phyloP scores from a whole-genome alignment of 2,888 invertebrate species.

The Asteroscopus sphinx region DNA sequence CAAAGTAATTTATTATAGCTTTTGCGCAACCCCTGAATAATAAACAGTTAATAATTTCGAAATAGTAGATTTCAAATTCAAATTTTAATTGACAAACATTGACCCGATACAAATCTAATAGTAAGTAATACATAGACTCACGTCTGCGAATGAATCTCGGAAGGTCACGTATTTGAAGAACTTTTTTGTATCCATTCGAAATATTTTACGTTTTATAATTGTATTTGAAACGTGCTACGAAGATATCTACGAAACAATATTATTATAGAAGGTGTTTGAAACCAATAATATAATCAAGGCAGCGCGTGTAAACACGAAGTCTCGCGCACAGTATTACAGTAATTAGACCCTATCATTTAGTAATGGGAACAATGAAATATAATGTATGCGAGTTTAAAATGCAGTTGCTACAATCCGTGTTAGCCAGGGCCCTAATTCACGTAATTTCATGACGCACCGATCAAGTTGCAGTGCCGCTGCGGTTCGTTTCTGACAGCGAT shows the following conservation, averaged over 20 bases:
- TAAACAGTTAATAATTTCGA: conserved; percentile 4
- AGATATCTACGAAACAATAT: conserved; percentile 19
- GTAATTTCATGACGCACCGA: too few relatives aligned
- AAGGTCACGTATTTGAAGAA: conserved; percentile 45
- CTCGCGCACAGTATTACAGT: conserved; percentile 72
- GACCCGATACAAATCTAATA: conserved; percentile 6
- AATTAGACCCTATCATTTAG: conserved; percentile 85
- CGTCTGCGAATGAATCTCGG: conserved; percentile 20
- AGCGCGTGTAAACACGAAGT: conserved; percentile 72
- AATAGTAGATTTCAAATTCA: conserved; percentile 16
- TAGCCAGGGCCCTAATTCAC: conserved; percentile 68
- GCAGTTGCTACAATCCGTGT: conserved; percentile 74
- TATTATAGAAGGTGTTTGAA: conserved; percentile 6
- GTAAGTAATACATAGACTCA: conserved; percentile 17
- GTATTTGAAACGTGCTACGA: conserved; percentile 22
- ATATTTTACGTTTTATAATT: conserved; percentile 23
- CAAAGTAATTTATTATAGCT: background rate
- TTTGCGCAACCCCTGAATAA: conserved; percentile 16
- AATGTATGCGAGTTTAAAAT: conserved; percentile 76
- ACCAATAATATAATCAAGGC: conserved; percentile 58
- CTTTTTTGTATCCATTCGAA: conserved; percentile 30
- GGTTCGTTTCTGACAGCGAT: too few relatives aligned
- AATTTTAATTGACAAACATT: conserved; percentile 20
- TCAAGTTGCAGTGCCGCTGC: too few relatives aligned
- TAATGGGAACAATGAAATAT: conserved; percentile 83